These are phyloP conservation scores for Acrocephalus arundinaceus DNA, from an alignment of 2,113 vertebrate species.

Conservation along the genomic window DNA sequence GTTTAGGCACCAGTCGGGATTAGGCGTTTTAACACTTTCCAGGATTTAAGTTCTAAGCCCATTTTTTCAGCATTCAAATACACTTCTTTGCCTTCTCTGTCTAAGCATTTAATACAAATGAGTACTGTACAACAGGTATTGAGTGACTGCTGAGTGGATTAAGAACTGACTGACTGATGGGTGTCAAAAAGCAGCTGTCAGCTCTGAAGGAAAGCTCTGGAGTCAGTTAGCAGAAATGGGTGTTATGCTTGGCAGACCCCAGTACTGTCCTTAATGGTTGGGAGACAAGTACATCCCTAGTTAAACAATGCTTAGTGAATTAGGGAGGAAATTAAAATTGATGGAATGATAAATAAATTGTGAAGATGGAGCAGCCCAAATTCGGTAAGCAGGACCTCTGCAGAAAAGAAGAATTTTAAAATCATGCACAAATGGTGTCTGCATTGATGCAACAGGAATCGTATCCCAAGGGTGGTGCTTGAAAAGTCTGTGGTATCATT, in stretches of 20 bases:
- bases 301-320: not conserved
- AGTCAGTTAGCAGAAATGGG: not conserved
- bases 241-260: not conserved
- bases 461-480: not conserved
- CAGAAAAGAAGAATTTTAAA: not conserved
- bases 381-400: not conserved
- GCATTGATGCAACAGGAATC: not conserved
- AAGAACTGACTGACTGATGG: constrained; percentile 22
- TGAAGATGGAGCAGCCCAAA: not conserved
- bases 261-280: not conserved
- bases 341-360: not conserved
- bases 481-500: not conserved
- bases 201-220: not conserved
- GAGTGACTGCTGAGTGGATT: constrained; percentile 13
- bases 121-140: not conserved
- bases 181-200: constrained; percentile 1
- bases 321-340: not conserved
- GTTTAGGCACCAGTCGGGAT: constrained; percentile 19
- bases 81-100: not conserved
- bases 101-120: not conserved
- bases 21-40: constrained; percentile 38
- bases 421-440: not conserved
- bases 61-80: not conserved
- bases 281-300: not conserved
- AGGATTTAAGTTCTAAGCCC: not conserved